Conservation (phyloP, 2,797 vertebrate species). For the Okamejei kenojei region DNA sequence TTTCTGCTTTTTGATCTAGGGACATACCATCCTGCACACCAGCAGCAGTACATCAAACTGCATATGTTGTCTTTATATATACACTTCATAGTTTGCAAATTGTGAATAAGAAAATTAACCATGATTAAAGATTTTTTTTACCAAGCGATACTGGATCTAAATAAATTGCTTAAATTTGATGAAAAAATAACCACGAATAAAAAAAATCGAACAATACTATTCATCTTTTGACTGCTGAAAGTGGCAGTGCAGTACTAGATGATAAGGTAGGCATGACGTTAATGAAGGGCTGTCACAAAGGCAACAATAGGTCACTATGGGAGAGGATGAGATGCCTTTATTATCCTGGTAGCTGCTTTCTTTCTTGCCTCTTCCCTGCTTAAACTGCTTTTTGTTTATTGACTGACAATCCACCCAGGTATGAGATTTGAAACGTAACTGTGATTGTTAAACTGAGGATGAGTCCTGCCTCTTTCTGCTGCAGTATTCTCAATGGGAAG, state of each 20-base stretch:
- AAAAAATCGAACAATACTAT: not conserved
- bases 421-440: not conserved
- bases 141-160: not conserved
- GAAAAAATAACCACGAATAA: not conserved
- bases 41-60: not conserved
- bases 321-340: not conserved
- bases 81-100: not conserved
- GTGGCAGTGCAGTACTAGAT: not conserved
- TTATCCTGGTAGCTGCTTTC: not conserved
- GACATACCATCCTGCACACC: not conserved
- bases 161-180: not conserved
- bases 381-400: not conserved
- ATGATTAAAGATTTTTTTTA: not conserved
- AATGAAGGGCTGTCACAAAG: not conserved
- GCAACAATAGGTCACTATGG: not conserved
- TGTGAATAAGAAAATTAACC: not conserved
- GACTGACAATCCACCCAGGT: not conserved
- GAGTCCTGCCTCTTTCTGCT: not conserved
- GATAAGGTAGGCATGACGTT: not conserved
- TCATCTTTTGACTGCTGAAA: not conserved
- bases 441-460: not conserved
- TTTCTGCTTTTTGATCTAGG: not conserved
- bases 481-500: not conserved
- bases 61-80: not conserved
- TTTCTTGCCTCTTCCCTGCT: not conserved